Evolutionary conservation across 1,140 invertebrate species (phyloP).

Genomic region (Aphelenchoides fujianensis): DNA sequence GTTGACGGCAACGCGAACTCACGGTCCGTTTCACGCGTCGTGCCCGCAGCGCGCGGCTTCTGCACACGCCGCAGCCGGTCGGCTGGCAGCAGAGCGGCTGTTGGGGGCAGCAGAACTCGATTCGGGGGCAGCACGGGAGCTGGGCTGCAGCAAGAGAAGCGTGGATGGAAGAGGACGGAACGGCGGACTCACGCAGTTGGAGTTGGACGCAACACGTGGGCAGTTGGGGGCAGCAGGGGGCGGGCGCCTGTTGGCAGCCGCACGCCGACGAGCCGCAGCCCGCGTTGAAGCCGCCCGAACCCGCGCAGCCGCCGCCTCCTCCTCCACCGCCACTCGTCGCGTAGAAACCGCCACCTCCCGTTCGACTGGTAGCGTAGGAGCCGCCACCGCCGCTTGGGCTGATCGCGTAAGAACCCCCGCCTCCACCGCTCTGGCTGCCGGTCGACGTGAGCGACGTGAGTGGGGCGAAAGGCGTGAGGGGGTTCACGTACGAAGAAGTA

Average conservation of each 20-base stretch:
- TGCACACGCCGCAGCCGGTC: slow-evolving; percentile 26
- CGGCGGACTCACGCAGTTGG: neutral
- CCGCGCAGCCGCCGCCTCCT: neutral
- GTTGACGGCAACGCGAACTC: slow-evolving; percentile 3
- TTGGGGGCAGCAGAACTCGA: slow-evolving; percentile 32
- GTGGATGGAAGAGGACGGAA: neutral
- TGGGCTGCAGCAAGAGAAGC: too few species aligned
- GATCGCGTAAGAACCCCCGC: too few species aligned
- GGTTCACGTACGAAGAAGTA: neutral
- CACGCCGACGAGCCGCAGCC: too few species aligned
- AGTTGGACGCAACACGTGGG: slow-evolving; percentile 1
- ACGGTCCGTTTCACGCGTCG: slow-evolving; percentile 25
- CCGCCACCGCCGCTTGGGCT: too few species aligned
- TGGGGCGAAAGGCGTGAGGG: neutral
- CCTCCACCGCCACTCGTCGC: neutral
- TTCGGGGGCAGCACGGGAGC: slow-evolving; percentile 31
- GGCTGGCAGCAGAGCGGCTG: slow-evolving; percentile 35
- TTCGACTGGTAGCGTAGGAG: too few species aligned
- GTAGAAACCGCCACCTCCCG: too few species aligned
- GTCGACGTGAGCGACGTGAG: neutral
- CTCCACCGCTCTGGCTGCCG: neutral
- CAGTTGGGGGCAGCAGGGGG: neutral
- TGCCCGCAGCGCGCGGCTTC: slow-evolving; percentile 22
- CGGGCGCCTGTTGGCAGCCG: neutral
- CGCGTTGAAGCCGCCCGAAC: too few species aligned